phyloP scores from a whole-genome alignment of 2,797 vertebrate species.

The Anguilla marmorata region DNA sequence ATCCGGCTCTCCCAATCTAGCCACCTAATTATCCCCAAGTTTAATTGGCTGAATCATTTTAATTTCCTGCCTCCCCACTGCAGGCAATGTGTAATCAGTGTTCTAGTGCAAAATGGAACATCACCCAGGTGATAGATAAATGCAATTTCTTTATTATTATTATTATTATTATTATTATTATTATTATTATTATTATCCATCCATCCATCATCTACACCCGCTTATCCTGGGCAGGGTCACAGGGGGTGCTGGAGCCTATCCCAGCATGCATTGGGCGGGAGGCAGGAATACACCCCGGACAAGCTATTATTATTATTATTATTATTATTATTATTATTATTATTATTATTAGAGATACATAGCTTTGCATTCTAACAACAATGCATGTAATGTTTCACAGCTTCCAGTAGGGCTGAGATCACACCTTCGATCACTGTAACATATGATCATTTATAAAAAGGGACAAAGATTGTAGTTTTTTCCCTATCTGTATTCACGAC shows the following conservation, averaged over 20 bases:
- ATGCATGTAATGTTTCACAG: neutral
- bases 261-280: too few relatives aligned
- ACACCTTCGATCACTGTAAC: neutral
- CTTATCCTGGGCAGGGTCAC: too few relatives aligned
- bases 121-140: neutral
- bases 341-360: neutral
- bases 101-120: neutral
- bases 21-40: neutral
- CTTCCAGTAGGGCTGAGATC: neutral
- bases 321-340: neutral
- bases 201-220: too few relatives aligned
- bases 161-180: neutral
- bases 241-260: too few relatives aligned
- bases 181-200: neutral
- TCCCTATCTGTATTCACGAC: neutral
- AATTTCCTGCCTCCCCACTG: neutral
- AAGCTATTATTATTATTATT: neutral
- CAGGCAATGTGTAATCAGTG: neutral
- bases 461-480: neutral
- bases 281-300: too few relatives aligned
- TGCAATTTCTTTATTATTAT: neutral
- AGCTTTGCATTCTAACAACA: neutral
- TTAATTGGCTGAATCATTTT: slow-evolving; percentile 4
- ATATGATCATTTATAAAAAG: neutral
- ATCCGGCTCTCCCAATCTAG: neutral